Conservation (phyloP, 2,888 invertebrate genomes). For the Athalia circularis region DNA sequence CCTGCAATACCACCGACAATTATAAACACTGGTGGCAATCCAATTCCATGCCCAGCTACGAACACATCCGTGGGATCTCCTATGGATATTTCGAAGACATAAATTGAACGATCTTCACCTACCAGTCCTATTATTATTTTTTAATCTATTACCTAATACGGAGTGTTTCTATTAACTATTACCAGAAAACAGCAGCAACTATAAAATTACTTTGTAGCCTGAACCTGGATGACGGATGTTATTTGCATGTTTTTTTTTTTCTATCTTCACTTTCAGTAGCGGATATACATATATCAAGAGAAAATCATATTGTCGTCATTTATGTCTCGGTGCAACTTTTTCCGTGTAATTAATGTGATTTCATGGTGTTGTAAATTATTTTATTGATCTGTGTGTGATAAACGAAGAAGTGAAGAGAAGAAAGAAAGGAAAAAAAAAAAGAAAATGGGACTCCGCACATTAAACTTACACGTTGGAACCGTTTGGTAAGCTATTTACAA, state of each 20-base stretch:
- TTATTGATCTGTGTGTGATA: background rate
- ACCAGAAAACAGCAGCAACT: background rate
- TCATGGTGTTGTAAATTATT: background rate
- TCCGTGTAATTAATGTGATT: background rate
- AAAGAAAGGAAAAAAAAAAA: background rate
- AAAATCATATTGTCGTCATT: too few species aligned
- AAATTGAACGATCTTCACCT: constrained; percentile 51
- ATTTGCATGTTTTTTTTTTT: background rate
- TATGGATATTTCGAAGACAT: constrained; percentile 74
- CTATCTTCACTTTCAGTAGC: background rate
- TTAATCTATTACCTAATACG: background rate
- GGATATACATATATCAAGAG: background rate
- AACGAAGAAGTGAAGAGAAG: too few species aligned
- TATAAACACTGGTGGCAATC: constrained; percentile 75
- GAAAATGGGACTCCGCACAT: background rate
- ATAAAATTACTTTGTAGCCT: constrained; percentile 14
- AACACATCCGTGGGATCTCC: constrained; percentile 69
- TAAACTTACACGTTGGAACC: constrained; percentile 3
- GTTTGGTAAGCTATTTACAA: constrained; percentile 9
- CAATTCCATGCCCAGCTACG: constrained; percentile 61
- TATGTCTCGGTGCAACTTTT: background rate
- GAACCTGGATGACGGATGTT: background rate
- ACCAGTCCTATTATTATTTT: constrained; percentile 7
- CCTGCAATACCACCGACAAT: constrained; percentile 85
- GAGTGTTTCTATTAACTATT: constrained; percentile 18